A percentile compares a stretch with the other conserved stretches of the same genome.
phyloP scores from a whole-genome alignment of 2,888 invertebrate genomes.

The Acanthosepion lycidas region DNA sequence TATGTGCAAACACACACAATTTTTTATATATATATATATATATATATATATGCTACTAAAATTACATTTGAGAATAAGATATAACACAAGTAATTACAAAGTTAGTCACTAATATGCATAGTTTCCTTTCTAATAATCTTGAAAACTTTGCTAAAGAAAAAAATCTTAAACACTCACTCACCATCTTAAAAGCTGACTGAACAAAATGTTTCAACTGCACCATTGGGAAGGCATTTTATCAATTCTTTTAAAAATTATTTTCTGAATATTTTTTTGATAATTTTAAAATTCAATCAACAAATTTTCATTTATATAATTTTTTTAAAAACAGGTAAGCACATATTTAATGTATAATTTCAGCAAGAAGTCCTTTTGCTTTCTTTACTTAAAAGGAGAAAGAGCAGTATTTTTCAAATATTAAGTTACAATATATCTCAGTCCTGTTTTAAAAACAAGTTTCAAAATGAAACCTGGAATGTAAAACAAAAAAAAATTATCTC shows the following conservation, averaged over 20 bases:
- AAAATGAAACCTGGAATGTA: neutral
- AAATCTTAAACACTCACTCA: neutral
- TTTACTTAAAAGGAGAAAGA: neutral
- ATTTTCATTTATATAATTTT: neutral
- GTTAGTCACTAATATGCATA: neutral
- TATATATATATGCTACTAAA: neutral
- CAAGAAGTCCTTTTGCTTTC: neutral
- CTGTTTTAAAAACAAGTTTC: neutral
- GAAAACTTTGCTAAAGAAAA: neutral
- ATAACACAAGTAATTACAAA: neutral
- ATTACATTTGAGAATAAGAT: neutral
- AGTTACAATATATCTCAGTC: neutral
- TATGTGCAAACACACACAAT: neutral
- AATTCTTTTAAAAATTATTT: neutral
- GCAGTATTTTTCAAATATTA: neutral
- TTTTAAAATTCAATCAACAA: neutral
- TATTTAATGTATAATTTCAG: constrained; percentile 6
- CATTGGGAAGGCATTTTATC: neutral
- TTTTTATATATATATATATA: neutral
- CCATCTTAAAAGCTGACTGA: neutral
- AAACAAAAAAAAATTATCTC: neutral
- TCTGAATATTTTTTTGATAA: neutral
- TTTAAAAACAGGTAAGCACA: neutral
- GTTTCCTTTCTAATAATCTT: neutral
- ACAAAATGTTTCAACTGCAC: neutral